Evolutionary conservation across 2,113 vertebrate genomes (phyloP), one percentile per base, ranked within the genome.

Genomic region (Phrynosoma blainvillii): DNA sequence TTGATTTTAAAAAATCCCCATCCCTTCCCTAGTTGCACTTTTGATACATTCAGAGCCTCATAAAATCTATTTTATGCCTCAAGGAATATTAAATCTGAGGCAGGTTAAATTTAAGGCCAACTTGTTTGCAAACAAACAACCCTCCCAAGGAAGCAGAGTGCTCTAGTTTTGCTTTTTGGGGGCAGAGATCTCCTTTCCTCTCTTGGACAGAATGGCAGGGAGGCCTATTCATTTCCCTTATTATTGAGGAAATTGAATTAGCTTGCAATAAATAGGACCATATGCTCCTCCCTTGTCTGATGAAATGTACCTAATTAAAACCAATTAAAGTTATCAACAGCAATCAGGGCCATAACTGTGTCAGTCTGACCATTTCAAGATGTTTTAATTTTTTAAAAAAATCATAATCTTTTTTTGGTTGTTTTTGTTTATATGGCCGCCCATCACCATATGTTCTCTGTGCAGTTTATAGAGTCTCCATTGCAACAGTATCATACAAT

Each of bases 221-320:
- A 11, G 13, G 25, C 84, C 25, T 16, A 9, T 32, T 54, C 47
- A 59, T 30, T 86, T 87, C 78, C 71, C 88, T 87, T 87, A 82
- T 82, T 82, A 65, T 75, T 30, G 20, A 65, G 87, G 66, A 87
- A 90, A 47, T 52, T 8, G 59, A 79, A 89, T 71, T 52, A 54
- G 56, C 83, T 80, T 10, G 74, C 62, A 62, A 62, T 59, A 85
- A 79, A n/a, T 11, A 81, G 54, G 71, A 81, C 62, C 87, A 82
- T 78, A 78, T 66, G 84, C 70, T 47, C 71, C 77, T 62, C 59
- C 14, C 59, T 62, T 62, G 59, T 62, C 59, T 62, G 59, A 62
- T 62, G 52, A 84, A 78, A 30, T 36, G 23, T 65, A 21, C 68
- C 68, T 71, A 71, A 71, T 71, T 71, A 71, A 71, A 71, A 30